Percentiles rank a stretch among this genome's conserved stretches.
phyloP scores from a whole-genome alignment of 1,140 invertebrate genomes.

The Drosophila carrolli region DNA sequence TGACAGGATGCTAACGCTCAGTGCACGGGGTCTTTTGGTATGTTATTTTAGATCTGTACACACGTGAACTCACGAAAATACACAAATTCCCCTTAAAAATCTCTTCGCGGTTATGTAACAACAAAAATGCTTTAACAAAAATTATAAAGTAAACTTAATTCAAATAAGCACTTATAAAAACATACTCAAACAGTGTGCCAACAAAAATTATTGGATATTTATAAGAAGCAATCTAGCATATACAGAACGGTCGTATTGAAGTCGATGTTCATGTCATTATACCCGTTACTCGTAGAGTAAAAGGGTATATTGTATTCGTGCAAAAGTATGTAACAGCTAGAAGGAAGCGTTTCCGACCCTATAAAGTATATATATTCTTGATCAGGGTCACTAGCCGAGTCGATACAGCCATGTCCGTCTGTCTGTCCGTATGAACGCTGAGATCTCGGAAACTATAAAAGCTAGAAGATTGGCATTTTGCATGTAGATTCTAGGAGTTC shows the following conservation, averaged over 20 bases:
- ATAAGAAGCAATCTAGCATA: not conserved
- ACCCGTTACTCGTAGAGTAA: too few relatives aligned
- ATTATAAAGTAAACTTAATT: not conserved
- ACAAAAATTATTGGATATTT: not conserved
- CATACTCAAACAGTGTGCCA: not conserved
- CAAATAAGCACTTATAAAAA: not conserved
- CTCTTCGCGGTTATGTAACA: not conserved
- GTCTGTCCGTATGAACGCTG: too few relatives aligned
- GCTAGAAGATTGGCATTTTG: too few relatives aligned
- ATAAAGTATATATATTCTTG: too few relatives aligned
- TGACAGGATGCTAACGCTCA: slow-evolving; percentile 61
- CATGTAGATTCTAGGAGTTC: too few relatives aligned
- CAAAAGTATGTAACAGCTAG: too few relatives aligned
- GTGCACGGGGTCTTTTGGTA: slow-evolving; percentile 64
- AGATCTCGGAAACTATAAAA: too few relatives aligned
- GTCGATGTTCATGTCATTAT: too few relatives aligned
- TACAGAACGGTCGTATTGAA: not conserved
- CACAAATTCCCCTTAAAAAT: not conserved
- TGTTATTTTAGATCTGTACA: slow-evolving; percentile 23
- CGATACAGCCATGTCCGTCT: too few relatives aligned
- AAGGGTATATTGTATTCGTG: too few relatives aligned
- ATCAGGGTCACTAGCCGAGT: too few relatives aligned
- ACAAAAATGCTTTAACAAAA: not conserved
- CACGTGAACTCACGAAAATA: not conserved
- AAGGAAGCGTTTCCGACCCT: too few relatives aligned